phyloP scores from a whole-genome alignment of 2,113 vertebrate species.

The Rattus norvegicus region GRCr8 NC_086024.1:40071001-40071500 shows the following conservation, averaged over 20 bases:
- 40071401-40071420: not conserved
- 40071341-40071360: not conserved
- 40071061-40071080: not conserved
- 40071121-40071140: not conserved
- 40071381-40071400: not conserved
- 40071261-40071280: no score
- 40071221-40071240: not conserved
- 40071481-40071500: not conserved
- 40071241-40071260: not conserved
- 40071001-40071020: not conserved
- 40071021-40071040: not conserved
- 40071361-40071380: not conserved
- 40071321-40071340: not conserved
- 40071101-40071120: not conserved
- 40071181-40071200: not conserved
- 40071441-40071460: not conserved
- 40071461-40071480: not conserved
- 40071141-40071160: not conserved
- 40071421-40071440: not conserved
- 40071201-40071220: not conserved
- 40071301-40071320: not conserved
- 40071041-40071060: slow-evolving; percentile 15
- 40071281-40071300: not conserved
- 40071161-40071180: not conserved
- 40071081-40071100: not conserved